Percentiles rank a stretch among this genome's conserved stretches.
Conservation (phyloP, 2,888 invertebrate species). For the Calameuta filiformis region DNA sequence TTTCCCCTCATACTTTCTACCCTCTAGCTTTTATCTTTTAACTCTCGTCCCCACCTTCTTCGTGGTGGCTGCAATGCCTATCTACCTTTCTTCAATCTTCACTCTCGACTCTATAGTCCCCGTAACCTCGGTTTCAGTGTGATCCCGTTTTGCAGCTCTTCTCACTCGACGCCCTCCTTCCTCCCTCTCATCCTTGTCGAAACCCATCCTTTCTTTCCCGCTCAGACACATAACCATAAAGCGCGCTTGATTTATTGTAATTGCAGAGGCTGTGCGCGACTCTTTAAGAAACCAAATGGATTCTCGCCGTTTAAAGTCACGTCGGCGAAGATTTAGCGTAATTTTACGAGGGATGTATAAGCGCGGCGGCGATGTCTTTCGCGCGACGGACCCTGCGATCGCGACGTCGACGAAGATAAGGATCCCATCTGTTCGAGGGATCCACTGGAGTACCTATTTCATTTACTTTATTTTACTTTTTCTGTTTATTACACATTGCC, state of each 20-base stretch:
- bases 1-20: not conserved
- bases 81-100: not conserved
- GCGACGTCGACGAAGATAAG: not conserved
- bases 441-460: not conserved
- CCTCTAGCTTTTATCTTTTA: not conserved
- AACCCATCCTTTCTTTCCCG: not conserved
- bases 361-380: not conserved
- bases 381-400: not conserved
- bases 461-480: not conserved
- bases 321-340: constrained; percentile 1
- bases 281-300: constrained; percentile 1
- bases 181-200: not conserved
- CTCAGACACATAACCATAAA: constrained; percentile 15
- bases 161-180: not conserved
- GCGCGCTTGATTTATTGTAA: constrained; percentile 22
- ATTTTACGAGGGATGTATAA: not conserved
- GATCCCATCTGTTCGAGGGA: not conserved
- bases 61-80: not conserved
- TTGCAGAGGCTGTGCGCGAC: constrained; percentile 3
- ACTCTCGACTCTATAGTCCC: not conserved
- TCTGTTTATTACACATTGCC: not conserved
- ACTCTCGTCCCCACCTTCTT: not conserved
- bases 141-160: not conserved
- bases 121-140: not conserved
- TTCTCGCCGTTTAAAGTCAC: constrained; percentile 2